These are phyloP conservation scores for Bubo blakistoni DNA, from an alignment of 2,113 vertebrate genomes.

Conservation along the genomic window DNA sequence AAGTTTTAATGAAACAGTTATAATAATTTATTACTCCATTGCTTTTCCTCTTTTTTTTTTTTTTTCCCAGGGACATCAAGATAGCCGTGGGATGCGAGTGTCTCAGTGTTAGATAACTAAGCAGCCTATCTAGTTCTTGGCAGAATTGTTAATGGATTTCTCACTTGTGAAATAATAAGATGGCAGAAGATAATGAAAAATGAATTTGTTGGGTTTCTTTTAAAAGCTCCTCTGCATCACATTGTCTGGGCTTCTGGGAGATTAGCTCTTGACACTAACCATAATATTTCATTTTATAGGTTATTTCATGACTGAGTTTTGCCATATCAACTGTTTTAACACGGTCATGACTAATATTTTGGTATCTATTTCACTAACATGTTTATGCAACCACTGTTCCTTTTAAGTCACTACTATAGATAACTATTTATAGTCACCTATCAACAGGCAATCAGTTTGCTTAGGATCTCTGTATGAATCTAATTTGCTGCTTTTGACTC, in stretches of 20 bases:
- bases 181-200: conserved; percentile 16
- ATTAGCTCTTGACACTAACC: conserved; percentile 21
- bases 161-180: conserved; percentile 20
- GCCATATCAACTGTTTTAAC: not conserved
- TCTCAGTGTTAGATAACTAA: conserved; percentile 9
- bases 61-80: not conserved
- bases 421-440: not conserved
- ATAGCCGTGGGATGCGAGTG: not conserved
- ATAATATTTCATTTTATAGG: not conserved
- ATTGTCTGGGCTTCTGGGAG: not conserved
- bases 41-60: not conserved
- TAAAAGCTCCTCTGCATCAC: conserved; percentile 10
- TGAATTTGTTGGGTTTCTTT: not conserved
- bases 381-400: not conserved
- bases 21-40: conserved; percentile 21
- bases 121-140: not conserved
- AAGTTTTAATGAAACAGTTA: conserved; percentile 31
- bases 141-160: conserved; percentile 18
- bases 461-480: not conserved
- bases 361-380: not conserved
- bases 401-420: not conserved
- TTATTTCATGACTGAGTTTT: conserved; percentile 27
- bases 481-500: not conserved
- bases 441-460: not conserved
- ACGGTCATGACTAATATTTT: conserved; percentile 33